A percentile compares a stretch with the other conserved stretches of the same genome.
These are phyloP conservation scores for Gandaritis pyraliata DNA, from an alignment of 2,888 invertebrate species.

Conservation along the genomic window DNA sequence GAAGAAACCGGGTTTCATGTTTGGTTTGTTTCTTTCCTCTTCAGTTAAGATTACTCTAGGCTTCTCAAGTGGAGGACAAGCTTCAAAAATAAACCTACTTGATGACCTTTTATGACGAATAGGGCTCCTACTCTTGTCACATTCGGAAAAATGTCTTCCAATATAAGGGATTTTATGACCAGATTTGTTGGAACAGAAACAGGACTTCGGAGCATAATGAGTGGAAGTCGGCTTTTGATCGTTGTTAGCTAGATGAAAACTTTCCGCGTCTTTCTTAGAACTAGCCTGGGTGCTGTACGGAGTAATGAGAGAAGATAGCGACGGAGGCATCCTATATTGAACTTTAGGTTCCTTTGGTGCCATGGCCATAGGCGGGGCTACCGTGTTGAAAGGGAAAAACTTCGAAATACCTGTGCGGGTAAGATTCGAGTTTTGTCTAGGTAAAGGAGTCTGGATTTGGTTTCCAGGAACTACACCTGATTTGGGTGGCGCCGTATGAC, in stretches of 20 bases:
- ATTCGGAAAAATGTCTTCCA: constrained; percentile 16
- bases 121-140: constrained; percentile 23
- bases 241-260: background rate
- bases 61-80: constrained; percentile 44
- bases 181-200: constrained; percentile 17
- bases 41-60: constrained; percentile 45
- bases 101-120: constrained; percentile 23
- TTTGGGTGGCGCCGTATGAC: constrained; percentile 15
- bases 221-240: constrained; percentile 7
- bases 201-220: constrained; percentile 11
- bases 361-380: constrained; percentile 26
- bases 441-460: constrained; percentile 34
- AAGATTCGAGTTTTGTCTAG: constrained; percentile 13
- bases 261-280: constrained; percentile 1
- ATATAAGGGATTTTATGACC: constrained; percentile 12
- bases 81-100: constrained; percentile 21
- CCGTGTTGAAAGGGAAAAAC: constrained; percentile 52
- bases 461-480: constrained; percentile 33
- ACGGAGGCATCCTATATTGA: constrained; percentile 23
- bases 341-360: constrained; percentile 27
- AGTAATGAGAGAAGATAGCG: constrained; percentile 36
- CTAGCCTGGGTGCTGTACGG: constrained; percentile 43
- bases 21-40: constrained; percentile 52
- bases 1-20: constrained; percentile 46
- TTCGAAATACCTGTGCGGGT: constrained; percentile 47